Conservation (phyloP, 2,888 invertebrate species). For the Athalia cordata region DNA sequence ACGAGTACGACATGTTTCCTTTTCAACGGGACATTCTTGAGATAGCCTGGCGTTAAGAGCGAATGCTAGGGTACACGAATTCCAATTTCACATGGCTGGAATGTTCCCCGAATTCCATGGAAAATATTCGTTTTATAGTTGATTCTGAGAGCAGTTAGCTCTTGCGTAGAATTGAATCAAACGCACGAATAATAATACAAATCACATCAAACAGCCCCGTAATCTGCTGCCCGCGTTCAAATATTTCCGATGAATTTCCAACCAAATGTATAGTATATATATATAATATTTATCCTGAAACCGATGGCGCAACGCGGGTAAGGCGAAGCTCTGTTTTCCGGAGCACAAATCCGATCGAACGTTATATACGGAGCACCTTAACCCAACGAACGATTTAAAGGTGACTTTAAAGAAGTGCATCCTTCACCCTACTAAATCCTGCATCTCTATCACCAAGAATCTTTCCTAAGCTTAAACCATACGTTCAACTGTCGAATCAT, state of each 20-base stretch:
- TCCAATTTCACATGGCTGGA: conserved; percentile 41
- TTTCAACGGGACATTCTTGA: conserved; percentile 26
- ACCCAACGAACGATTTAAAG: conserved; percentile 1
- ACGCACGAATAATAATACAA: background rate
- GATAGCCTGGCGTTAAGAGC: conserved; percentile 24
- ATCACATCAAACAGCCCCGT: background rate
- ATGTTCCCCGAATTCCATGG: conserved; percentile 12
- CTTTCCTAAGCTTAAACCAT: conserved; percentile 37
- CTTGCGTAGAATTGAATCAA: background rate
- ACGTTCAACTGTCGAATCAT: conserved; percentile 25
- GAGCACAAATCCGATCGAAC: conserved; percentile 15
- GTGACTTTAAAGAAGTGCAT: conserved; percentile 38
- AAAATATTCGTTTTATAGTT: conserved; percentile 19
- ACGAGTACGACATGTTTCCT: conserved; percentile 27
- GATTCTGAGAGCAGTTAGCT: conserved; percentile 17
- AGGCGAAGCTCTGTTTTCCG: conserved; percentile 18
- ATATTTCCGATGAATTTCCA: background rate
- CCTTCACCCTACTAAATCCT: conserved; percentile 31
- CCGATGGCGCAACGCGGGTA: background rate
- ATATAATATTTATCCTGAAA: background rate
- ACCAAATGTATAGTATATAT: background rate
- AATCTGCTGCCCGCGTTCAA: too few relatives aligned
- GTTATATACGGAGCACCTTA: background rate
- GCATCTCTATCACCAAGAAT: conserved; percentile 41
- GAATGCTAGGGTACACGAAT: conserved; percentile 33